Percentiles rank a stretch among this genome's conserved stretches.
Evolutionary conservation across 2,888 invertebrate species (phyloP).

Genomic region (Tribolium freemani): DNA sequence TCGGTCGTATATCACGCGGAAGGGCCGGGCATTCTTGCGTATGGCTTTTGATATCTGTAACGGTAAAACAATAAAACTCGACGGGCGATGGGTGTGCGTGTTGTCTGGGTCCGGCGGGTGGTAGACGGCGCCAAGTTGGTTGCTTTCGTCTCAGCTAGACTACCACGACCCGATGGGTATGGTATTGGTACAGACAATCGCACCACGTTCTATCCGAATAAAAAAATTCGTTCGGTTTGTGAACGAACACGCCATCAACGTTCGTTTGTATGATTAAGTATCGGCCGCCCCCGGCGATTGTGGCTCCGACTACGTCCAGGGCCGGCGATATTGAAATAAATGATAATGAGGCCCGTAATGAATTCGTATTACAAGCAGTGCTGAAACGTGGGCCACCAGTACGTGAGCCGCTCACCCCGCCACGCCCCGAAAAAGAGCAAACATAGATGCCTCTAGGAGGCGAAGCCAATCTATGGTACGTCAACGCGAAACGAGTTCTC

Average conservation of each 20-base stretch:
- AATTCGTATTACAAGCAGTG: constrained; percentile 54
- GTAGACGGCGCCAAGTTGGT: constrained; percentile 64
- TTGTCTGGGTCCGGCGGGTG: constrained; percentile 63
- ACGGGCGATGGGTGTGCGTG: constrained; percentile 66
- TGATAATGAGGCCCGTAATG: constrained; percentile 57
- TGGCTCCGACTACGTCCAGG: constrained; percentile 36
- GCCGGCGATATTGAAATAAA: constrained; percentile 55
- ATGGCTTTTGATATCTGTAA: constrained; percentile 63
- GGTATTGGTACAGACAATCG: background rate
- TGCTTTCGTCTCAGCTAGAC: constrained; percentile 2
- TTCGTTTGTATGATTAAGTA: constrained; percentile 42
- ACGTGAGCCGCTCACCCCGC: constrained; percentile 9
- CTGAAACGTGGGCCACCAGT: constrained; percentile 48
- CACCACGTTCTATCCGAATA: constrained; percentile 20
- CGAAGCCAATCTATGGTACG: constrained; percentile 39
- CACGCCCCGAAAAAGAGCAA: constrained; percentile 11
- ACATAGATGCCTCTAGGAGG: constrained; percentile 35
- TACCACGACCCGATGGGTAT: constrained; percentile 33
- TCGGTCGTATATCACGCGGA: constrained; percentile 47
- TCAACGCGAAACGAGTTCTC: constrained; percentile 49
- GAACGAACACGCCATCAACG: constrained; percentile 37
- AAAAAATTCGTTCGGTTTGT: constrained; percentile 27
- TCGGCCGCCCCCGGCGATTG: constrained; percentile 39
- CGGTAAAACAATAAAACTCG: constrained; percentile 69
- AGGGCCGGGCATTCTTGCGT: constrained; percentile 32